Percentiles rank a stretch among this genome's conserved stretches.
These are phyloP conservation scores for Euspilapteryx auroguttella DNA, from an alignment of 2,888 invertebrate genomes.

Conservation along the genomic window DNA sequence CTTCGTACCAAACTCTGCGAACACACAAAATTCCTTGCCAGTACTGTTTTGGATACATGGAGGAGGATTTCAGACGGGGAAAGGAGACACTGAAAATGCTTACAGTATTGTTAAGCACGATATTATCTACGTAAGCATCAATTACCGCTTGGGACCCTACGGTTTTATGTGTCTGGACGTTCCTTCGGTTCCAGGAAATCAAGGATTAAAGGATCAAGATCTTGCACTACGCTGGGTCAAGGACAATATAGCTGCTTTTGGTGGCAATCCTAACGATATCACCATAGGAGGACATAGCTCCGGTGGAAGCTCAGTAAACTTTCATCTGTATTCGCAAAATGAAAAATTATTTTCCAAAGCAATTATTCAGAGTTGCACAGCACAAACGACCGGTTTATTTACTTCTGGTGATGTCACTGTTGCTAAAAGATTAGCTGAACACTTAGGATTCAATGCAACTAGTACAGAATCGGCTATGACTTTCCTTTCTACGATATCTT, in stretches of 20 bases:
- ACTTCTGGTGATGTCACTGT: background rate
- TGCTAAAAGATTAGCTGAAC: background rate
- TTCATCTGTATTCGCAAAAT: background rate
- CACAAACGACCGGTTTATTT: background rate
- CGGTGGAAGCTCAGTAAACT: background rate
- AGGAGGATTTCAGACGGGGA: background rate
- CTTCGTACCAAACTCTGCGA: conserved; percentile 6
- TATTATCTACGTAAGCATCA: background rate
- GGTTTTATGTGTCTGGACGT: background rate
- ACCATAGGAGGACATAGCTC: background rate
- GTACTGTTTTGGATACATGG: conserved; percentile 7
- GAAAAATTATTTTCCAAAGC: background rate
- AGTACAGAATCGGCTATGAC: background rate
- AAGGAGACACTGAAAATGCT: background rate
- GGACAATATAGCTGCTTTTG: background rate
- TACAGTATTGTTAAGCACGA: background rate
- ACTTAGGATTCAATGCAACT: conserved; percentile 2
- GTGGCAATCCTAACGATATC: background rate
- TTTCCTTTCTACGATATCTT: background rate
- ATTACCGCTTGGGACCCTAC: background rate
- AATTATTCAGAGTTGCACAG: conserved; percentile 11
- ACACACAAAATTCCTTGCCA: conserved; percentile 3
- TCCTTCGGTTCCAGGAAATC: background rate
- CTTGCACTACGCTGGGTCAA: background rate
- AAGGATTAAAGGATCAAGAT: background rate